Evolutionary conservation across 2,113 vertebrate genomes (phyloP).

Genomic region (Notarius quadriscutis): DNA sequence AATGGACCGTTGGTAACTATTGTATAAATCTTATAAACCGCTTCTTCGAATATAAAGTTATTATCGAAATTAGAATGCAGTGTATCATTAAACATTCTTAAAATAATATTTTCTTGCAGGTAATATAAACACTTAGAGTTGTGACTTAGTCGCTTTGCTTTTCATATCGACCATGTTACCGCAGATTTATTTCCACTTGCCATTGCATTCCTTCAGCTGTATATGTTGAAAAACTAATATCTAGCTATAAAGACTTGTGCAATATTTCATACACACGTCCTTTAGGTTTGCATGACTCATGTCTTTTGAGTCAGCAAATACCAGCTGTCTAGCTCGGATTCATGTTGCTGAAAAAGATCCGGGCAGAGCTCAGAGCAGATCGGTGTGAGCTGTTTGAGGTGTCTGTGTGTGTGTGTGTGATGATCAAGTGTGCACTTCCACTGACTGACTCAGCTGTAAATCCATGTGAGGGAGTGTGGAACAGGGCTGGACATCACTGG

Average conservation of each 20-base stretch:
- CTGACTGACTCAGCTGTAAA: not conserved
- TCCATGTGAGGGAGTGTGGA: slow-evolving; percentile 4
- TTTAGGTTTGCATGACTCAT: slow-evolving; percentile 10
- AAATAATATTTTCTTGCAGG: not conserved
- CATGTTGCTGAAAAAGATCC: not conserved
- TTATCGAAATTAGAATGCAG: not conserved
- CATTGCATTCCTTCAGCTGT: not conserved
- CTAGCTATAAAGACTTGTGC: not conserved
- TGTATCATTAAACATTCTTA: not conserved
- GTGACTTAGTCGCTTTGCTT: not conserved
- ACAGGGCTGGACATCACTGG: not conserved
- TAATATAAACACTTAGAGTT: not conserved
- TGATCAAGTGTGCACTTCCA: not conserved
- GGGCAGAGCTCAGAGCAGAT: not conserved
- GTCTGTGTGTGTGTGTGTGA: not conserved
- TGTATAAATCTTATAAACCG: not conserved
- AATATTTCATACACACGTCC: not conserved
- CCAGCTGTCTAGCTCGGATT: slow-evolving; percentile 9
- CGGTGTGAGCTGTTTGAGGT: not conserved
- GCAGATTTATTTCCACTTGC: not conserved
- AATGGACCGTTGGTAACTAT: too few species aligned
- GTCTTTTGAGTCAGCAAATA: not conserved
- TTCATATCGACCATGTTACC: not conserved
- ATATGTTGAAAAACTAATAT: not conserved
- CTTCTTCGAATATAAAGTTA: not conserved